phyloP scores from a whole-genome alignment of 30 jellyfish, hydroid and myxozoan genomes.

The Aurelia aurita complex sp. Pacific region DNA sequence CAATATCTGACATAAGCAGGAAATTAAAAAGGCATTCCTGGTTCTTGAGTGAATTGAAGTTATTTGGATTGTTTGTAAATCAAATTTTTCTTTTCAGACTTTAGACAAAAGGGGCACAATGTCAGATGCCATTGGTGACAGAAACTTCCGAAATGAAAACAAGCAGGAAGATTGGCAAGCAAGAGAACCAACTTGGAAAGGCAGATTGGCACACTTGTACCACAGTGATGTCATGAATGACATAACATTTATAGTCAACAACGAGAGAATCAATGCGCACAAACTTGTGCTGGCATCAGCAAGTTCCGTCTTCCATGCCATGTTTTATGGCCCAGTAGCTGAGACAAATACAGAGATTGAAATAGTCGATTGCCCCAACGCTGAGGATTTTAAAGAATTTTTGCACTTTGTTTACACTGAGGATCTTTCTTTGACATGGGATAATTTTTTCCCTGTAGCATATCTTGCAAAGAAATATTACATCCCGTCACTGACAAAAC shows the following conservation, averaged over 20 bases:
- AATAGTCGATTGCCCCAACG: conserved; percentile 1
- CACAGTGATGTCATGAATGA: conserved; percentile 8
- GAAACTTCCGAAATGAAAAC: background rate
- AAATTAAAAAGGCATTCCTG: too few species aligned
- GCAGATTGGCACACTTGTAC: background rate
- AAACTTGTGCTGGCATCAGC: conserved; percentile 15
- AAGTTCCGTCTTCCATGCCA: conserved; percentile 23
- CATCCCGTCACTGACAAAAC: background rate
- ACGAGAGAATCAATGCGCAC: conserved; percentile 8
- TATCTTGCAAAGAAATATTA: conserved; percentile 9
- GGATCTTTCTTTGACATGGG: conserved; percentile 7
- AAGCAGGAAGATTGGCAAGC: background rate
- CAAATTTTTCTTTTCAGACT: too few species aligned
- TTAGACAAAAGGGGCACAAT: too few species aligned
- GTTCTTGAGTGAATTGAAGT: too few species aligned
- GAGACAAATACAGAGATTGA: background rate
- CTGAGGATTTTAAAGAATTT: conserved; percentile 6
- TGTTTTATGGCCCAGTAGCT: conserved; percentile 32
- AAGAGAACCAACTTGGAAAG: background rate
- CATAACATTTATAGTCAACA: background rate
- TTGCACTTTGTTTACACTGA: conserved; percentile 7
- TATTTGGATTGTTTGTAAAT: too few species aligned
- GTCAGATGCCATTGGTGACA: background rate
- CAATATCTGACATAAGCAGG: too few species aligned
- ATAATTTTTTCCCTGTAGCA: background rate